Evolutionary conservation across 2,113 vertebrate genomes (phyloP).

Genomic region (Ondatra zibethicus): DNA sequence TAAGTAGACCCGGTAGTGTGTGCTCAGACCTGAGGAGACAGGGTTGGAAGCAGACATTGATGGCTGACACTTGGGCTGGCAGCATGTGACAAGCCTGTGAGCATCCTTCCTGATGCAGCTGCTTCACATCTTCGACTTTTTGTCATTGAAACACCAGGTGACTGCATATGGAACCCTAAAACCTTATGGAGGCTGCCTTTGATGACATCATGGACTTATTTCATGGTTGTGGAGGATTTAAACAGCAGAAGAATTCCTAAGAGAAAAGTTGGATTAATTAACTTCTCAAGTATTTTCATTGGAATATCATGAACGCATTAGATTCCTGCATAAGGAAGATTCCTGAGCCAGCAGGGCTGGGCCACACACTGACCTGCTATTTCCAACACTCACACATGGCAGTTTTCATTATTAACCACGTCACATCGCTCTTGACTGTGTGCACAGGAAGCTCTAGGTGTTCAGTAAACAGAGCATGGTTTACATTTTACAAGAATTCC

Average conservation of each 20-base stretch:
- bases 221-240: neutral
- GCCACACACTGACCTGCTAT: neutral
- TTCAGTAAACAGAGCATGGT: fast-evolving
- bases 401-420: neutral
- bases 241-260: neutral
- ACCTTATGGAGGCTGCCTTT: fast-evolving
- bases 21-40: fast-evolving
- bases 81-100: no score
- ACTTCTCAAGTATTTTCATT: neutral
- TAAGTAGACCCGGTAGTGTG: no score
- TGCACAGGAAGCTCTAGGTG: neutral
- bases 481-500: neutral
- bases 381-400: neutral
- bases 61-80: fast-evolving
- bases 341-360: neutral
- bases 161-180: neutral
- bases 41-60: fast-evolving
- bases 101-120: no score
- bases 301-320: fast-evolving
- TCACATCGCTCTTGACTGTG: neutral
- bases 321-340: neutral
- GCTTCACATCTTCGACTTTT: fast-evolving
- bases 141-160: fast-evolving
- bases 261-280: neutral
- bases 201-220: no score